Percentiles rank a stretch among this genome's conserved stretches.
These are phyloP conservation scores for Palythoa grandis DNA, from an alignment of 92 coral and sea anemone genomes.

Conservation along the genomic window DNA sequence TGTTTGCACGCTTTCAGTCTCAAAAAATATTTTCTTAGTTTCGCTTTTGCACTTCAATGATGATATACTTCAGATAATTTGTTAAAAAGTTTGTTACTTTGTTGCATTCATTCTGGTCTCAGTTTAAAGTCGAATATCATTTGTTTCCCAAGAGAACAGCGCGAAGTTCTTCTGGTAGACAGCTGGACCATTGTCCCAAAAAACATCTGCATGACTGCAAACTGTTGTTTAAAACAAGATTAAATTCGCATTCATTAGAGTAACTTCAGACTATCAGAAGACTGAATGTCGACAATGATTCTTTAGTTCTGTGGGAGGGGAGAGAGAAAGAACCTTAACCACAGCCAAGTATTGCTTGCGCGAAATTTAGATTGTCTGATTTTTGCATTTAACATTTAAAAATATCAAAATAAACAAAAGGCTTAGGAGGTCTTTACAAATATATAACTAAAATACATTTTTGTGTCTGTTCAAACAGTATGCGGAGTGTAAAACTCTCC, in stretches of 20 bases:
- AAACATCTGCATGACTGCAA: slow-evolving; percentile 44
- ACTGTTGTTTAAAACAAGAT: slow-evolving; percentile 35
- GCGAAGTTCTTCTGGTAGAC: slow-evolving; percentile 1
- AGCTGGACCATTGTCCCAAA: slow-evolving; percentile 32
- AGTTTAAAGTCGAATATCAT: background rate
- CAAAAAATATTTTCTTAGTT: background rate
- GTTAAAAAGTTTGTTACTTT: background rate
- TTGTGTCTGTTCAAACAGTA: background rate
- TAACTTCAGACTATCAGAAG: slow-evolving; percentile 45
- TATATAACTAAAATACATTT: background rate
- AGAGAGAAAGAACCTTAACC: background rate
- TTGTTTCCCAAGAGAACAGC: slow-evolving; percentile 40
- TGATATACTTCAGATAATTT: background rate
- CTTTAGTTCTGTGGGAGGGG: slow-evolving; percentile 26
- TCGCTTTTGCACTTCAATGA: background rate
- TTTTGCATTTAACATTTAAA: background rate
- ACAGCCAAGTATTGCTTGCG: slow-evolving; percentile 7
- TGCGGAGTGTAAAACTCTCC: background rate
- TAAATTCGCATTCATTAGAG: slow-evolving; percentile 39
- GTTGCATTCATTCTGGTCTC: background rate
- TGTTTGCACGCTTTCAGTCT: background rate
- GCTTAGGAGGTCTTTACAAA: background rate
- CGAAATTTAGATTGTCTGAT: background rate
- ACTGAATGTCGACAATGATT: slow-evolving; percentile 23
- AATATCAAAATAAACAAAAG: slow-evolving; percentile 13